These are phyloP conservation scores for Megaleporinus macrocephalus DNA, from an alignment of 2,113 vertebrate species.

Conservation along the genomic window DNA sequence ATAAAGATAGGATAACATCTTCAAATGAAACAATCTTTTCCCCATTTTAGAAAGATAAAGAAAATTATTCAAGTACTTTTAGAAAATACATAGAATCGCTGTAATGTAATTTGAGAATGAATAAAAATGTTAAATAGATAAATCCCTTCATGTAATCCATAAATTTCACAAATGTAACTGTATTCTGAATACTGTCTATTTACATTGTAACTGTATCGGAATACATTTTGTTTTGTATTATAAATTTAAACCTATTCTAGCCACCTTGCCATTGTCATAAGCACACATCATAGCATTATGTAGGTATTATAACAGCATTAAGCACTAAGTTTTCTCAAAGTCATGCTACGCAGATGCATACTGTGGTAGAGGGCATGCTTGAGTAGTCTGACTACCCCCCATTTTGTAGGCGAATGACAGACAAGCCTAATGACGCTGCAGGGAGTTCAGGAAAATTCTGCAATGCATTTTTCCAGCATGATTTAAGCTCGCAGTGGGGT, in stretches of 20 bases:
- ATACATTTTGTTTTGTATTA: too few species aligned
- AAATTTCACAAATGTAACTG: too few species aligned
- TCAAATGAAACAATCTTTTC: too few species aligned
- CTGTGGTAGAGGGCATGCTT: background rate
- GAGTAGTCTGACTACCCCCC: background rate
- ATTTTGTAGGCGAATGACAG: slow-evolving; percentile 6
- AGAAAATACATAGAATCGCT: too few species aligned
- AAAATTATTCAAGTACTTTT: too few species aligned
- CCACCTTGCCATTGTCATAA: background rate
- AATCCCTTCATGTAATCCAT: too few species aligned
- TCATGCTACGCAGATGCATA: background rate
- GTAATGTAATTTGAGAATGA: too few species aligned
- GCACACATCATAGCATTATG: background rate
- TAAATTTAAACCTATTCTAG: background rate
- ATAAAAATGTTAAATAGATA: too few species aligned
- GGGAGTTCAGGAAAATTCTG: slow-evolving; percentile 15
- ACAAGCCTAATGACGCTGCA: slow-evolving; percentile 13
- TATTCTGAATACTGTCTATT: background rate
- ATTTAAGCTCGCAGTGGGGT: slow-evolving; percentile 12
- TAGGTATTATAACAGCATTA: background rate
- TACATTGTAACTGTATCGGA: background rate
- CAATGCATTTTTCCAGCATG: slow-evolving; percentile 15
- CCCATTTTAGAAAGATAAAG: too few species aligned
- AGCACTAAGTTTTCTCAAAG: background rate
- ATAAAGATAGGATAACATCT: too few species aligned